These are phyloP conservation scores for Gymnothorax reevesii DNA, from an alignment of 2,797 vertebrate species.

Conservation along the genomic window DNA sequence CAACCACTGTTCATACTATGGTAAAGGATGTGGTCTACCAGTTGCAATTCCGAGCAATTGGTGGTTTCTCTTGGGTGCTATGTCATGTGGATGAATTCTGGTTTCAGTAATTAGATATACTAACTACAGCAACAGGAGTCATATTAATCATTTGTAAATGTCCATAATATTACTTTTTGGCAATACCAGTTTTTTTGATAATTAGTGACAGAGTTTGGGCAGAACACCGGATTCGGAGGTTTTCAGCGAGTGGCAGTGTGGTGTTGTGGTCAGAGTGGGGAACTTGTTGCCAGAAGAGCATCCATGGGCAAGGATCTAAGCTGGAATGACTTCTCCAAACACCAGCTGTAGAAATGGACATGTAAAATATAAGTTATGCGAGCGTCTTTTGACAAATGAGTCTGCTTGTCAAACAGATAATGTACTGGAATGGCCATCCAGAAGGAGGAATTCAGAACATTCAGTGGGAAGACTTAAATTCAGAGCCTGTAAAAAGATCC, in stretches of 20 bases:
- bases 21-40: constrained; percentile 33
- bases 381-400: not conserved
- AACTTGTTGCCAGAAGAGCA: constrained; percentile 15
- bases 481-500: constrained; percentile 8
- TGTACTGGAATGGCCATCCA: not conserved
- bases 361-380: not conserved
- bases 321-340: not conserved
- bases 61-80: constrained; percentile 24
- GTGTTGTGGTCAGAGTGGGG: not conserved
- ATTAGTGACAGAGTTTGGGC: not conserved
- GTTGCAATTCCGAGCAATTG: constrained; percentile 11
- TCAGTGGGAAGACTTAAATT: constrained; percentile 10
- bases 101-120: constrained; percentile 5
- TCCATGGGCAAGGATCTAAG: not conserved
- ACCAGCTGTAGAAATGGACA: constrained; percentile 6
- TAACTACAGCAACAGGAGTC: not conserved
- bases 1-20: constrained; percentile 10
- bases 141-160: not conserved
- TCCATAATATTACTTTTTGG: constrained; percentile 11
- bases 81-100: not conserved
- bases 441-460: not conserved
- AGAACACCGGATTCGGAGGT: not conserved
- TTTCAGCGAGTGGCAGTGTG: not conserved
- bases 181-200: not conserved
- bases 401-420: not conserved